Evolutionary conservation across 2,888 invertebrate genomes (phyloP).

Genomic region (Dascillus cervinus): DNA sequence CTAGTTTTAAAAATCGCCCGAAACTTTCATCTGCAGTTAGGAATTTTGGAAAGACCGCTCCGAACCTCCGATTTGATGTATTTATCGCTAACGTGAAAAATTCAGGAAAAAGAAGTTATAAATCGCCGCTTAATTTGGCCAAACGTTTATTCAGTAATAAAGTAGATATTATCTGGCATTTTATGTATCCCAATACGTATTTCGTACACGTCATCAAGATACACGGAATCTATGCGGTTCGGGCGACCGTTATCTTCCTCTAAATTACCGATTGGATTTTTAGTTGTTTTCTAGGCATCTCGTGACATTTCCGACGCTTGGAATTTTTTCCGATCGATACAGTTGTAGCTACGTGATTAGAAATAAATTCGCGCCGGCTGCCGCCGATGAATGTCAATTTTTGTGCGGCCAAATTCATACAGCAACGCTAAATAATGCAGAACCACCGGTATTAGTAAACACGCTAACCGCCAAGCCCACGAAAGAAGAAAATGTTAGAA

Average conservation of each 20-base stretch:
- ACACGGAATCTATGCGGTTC: too few species aligned
- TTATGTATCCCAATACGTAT: constrained; percentile 32
- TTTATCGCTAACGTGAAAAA: constrained; percentile 16
- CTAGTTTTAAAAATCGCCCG: too few species aligned
- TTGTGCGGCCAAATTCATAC: too few species aligned
- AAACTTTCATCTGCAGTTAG: constrained; percentile 2
- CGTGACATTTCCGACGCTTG: background rate
- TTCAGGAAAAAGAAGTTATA: constrained; percentile 28
- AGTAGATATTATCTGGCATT: constrained; percentile 40
- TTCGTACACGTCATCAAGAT: constrained; percentile 31
- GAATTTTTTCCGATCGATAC: too few species aligned
- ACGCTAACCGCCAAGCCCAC: too few species aligned
- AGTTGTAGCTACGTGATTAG: too few species aligned
- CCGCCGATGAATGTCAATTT: too few species aligned
- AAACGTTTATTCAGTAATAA: constrained; percentile 41
- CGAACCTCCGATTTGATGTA: too few species aligned
- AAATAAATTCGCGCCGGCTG: too few species aligned
- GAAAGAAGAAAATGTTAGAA: constrained; percentile 16
- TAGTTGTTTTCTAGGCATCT: background rate
- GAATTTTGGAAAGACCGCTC: too few species aligned
- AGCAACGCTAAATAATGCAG: too few species aligned
- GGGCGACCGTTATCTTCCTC: background rate
- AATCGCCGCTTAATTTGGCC: constrained; percentile 39
- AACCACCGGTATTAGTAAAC: too few species aligned
- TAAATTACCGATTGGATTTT: background rate